phyloP scores from a whole-genome alignment of 2,113 vertebrate species.

The Elaphurus davidianus region DNA sequence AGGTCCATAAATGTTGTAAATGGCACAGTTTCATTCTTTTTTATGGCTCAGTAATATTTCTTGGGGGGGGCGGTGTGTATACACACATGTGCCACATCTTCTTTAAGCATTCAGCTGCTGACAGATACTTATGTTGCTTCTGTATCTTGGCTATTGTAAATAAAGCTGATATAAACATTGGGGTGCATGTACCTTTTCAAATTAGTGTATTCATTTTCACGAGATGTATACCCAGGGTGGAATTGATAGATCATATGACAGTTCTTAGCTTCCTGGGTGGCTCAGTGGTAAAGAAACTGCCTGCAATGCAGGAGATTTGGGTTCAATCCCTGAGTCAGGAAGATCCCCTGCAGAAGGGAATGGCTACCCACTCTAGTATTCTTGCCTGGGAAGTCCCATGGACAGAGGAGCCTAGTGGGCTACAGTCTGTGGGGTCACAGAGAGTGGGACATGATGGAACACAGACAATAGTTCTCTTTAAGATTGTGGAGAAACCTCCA shows the following conservation, averaged over 20 bases:
- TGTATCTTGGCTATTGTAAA: background rate
- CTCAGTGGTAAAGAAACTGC: background rate
- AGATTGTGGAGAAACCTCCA: background rate
- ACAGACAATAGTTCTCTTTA: background rate
- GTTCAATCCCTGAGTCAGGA: background rate
- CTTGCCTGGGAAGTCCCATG: background rate
- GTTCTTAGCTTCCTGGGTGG: background rate
- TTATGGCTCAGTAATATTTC: background rate
- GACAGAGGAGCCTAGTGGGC: background rate
- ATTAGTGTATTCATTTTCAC: background rate
- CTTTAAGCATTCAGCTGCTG: background rate
- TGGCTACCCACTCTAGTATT: background rate
- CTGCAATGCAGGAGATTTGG: background rate
- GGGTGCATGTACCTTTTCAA: background rate
- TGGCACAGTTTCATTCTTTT: background rate
- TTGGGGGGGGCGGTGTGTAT: background rate
- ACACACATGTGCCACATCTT: background rate
- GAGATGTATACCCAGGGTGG: background rate
- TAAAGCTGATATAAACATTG: background rate
- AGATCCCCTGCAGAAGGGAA: background rate
- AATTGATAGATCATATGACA: background rate
- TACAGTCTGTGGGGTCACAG: background rate
- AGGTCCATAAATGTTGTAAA: background rate
- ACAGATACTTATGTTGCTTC: background rate
- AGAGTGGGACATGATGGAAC: fast-evolving